phyloP scores from a whole-genome alignment of 2,113 vertebrate genomes.

The Dromiciops gliroides region DNA sequence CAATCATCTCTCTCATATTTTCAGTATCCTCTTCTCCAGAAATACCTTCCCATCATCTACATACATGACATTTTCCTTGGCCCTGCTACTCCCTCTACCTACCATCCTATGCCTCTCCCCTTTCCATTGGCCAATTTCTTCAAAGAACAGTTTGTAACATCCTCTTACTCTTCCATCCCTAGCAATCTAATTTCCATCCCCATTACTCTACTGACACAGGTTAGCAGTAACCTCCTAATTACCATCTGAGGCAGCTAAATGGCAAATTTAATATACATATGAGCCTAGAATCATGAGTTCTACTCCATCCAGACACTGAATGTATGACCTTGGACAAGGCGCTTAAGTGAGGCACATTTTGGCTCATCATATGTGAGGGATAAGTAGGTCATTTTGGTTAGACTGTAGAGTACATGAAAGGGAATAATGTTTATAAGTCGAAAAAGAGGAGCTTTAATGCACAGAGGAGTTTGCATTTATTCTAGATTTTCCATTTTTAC shows the following conservation, averaged over 20 bases:
- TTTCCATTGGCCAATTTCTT: not conserved
- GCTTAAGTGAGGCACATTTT: not conserved
- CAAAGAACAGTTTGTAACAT: not conserved
- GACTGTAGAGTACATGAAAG: not conserved
- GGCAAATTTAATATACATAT: not conserved
- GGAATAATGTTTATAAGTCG: not conserved
- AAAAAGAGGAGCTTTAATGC: not conserved
- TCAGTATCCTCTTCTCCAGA: not conserved
- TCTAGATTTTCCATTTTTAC: not conserved
- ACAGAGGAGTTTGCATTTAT: not conserved
- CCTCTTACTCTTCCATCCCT: not conserved
- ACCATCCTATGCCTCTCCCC: not conserved
- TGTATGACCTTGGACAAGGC: not conserved
- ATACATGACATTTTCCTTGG: not conserved
- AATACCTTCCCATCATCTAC: not conserved
- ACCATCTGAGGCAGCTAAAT: not conserved
- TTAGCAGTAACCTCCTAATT: not conserved
- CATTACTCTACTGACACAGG: not conserved
- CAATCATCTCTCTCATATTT: not conserved
- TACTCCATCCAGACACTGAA: not conserved
- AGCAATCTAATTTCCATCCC: not conserved
- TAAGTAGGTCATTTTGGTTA: not conserved
- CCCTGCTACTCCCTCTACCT: not conserved
- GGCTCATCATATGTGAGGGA: not conserved
- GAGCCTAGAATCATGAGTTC: not conserved